Evolutionary conservation across 2,797 vertebrate species (phyloP).

Genomic region (Chelidonichthys spinosus): DNA sequence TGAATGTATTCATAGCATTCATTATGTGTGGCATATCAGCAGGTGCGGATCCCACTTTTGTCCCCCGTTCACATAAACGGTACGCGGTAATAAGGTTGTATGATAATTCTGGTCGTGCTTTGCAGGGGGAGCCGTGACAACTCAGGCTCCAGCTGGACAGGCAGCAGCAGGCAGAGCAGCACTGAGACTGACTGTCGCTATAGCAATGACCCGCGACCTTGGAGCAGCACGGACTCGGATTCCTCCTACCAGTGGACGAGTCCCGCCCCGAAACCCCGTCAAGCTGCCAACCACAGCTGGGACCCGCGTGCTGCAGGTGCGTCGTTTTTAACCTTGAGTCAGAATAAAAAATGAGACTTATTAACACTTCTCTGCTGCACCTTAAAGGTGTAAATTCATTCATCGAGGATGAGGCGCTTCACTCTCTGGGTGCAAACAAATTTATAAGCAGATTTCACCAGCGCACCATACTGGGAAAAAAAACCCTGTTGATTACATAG

Average conservation of each 20-base stretch:
- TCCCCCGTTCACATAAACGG: slow-evolving; percentile 7
- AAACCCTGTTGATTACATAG: slow-evolving; percentile 61
- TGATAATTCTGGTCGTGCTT: slow-evolving; percentile 84
- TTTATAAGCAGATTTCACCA: slow-evolving; percentile 39
- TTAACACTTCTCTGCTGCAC: slow-evolving; percentile 34
- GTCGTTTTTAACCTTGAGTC: slow-evolving; percentile 4
- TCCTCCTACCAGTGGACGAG: slow-evolving; percentile 87
- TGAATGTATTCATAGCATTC: slow-evolving; percentile 11
- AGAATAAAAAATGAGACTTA: slow-evolving; percentile 10
- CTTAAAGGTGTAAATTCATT: slow-evolving; percentile 50
- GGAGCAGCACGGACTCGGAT: slow-evolving; percentile 98
- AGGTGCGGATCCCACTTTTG: slow-evolving; percentile 15
- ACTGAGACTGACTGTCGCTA: slow-evolving; percentile 90
- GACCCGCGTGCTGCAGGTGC: slow-evolving; percentile 62
- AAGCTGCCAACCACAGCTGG: slow-evolving; percentile 61
- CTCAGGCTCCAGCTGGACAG: slow-evolving; percentile 88
- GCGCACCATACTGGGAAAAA: slow-evolving; percentile 28
- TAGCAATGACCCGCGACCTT: slow-evolving; percentile 90
- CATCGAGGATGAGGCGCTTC: slow-evolving; percentile 38
- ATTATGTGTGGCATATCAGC: slow-evolving; percentile 6
- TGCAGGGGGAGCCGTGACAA: slow-evolving; percentile 90
- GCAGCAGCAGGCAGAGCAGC: slow-evolving; percentile 95
- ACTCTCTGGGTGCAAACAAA: slow-evolving; percentile 36
- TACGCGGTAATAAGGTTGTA: slow-evolving; percentile 21
- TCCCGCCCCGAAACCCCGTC: slow-evolving; percentile 52